These are phyloP conservation scores for Adelosebastes latens DNA, from an alignment of 2,797 vertebrate genomes.

Conservation along the genomic window DNA sequence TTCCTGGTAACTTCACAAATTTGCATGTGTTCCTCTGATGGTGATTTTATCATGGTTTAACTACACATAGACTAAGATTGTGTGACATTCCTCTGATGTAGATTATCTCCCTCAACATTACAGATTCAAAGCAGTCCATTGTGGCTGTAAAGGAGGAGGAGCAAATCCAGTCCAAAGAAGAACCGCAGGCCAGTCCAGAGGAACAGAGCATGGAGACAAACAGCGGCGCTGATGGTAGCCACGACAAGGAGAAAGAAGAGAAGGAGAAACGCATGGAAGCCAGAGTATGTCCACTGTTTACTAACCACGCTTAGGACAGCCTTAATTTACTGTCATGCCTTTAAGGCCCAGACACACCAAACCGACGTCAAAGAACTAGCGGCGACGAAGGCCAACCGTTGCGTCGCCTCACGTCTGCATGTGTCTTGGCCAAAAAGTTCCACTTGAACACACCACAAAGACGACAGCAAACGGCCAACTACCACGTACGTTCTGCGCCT, in stretches of 20 bases:
- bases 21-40: background rate
- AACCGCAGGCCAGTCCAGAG: slow-evolving; percentile 47
- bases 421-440: too few species aligned
- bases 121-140: slow-evolving; percentile 54
- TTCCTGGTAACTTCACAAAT: background rate
- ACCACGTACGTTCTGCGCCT: too few species aligned
- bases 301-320: background rate
- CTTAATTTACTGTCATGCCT: background rate
- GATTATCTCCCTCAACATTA: background rate
- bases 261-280: slow-evolving; percentile 79
- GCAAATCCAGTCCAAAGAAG: slow-evolving; percentile 49
- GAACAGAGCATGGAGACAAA: slow-evolving; percentile 67
- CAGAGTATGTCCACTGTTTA: slow-evolving; percentile 79
- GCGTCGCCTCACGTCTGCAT: too few species aligned
- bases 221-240: slow-evolving; percentile 27
- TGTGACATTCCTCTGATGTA: background rate
- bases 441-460: too few species aligned
- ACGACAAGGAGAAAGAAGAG: slow-evolving; percentile 77
- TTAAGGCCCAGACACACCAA: background rate
- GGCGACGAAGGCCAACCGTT: too few species aligned
- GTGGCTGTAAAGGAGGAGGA: slow-evolving; percentile 35
- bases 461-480: too few species aligned
- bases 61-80: background rate
- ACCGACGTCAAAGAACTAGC: too few species aligned
- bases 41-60: background rate